Percentiles rank a stretch among this genome's conserved stretches.
These are phyloP conservation scores for Coluber constrictor DNA, from an alignment of 2,797 vertebrate species.

Conservation along the genomic window DNA sequence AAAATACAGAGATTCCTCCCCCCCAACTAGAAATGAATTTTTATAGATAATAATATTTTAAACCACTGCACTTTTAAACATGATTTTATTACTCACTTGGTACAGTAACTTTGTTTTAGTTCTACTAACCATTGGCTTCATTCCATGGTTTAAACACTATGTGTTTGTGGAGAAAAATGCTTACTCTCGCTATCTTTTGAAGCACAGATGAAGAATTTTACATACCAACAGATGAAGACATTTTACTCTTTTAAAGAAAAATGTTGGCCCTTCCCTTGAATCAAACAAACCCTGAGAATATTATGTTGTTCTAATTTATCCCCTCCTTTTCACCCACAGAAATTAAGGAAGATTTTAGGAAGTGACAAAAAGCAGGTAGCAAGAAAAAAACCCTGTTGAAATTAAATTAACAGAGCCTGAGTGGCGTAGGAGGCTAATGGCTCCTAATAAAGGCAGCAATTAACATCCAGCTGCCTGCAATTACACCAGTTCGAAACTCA, in stretches of 20 bases:
- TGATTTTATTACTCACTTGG: not conserved
- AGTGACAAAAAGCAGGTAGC: not conserved
- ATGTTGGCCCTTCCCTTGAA: not conserved
- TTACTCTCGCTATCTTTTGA: not conserved
- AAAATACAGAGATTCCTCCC: not conserved
- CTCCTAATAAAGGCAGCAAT: no score
- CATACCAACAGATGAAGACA: not conserved
- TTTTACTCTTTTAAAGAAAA: not conserved
- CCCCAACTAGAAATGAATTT: not conserved
- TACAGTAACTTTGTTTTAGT: not conserved
- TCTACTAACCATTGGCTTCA: not conserved
- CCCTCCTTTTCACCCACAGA: not conserved
- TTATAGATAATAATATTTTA: not conserved
- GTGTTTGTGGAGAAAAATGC: not conserved
- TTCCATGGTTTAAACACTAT: not conserved
- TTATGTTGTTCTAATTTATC: not conserved
- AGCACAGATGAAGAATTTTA: not conserved
- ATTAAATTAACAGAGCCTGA: not conserved
- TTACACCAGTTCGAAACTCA: no score
- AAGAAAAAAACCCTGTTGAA: not conserved
- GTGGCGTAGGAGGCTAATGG: no score
- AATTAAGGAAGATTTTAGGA: not conserved
- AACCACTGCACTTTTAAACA: not conserved
- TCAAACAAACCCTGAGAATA: not conserved
- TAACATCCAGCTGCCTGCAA: no score